phyloP scores from a whole-genome alignment of 2,888 invertebrate species.

The Synergus itoensis region DNA sequence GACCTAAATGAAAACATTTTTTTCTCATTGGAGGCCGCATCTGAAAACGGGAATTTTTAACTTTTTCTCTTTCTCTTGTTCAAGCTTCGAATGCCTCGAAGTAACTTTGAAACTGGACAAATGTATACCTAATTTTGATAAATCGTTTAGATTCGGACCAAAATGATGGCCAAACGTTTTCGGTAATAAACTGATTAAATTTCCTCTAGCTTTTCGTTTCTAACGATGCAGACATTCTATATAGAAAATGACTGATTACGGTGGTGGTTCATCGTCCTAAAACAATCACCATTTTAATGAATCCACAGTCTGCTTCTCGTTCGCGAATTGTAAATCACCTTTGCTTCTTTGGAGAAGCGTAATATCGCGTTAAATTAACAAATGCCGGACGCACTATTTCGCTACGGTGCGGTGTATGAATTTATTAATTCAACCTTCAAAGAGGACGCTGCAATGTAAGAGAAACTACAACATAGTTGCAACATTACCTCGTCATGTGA shows the following conservation, averaged over 20 bases:
- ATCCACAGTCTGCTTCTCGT: constrained; percentile 8
- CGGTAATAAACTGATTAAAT: constrained; percentile 18
- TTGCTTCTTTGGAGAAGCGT: constrained; percentile 26
- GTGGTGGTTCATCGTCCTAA: constrained; percentile 25
- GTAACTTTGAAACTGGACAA: too few species aligned
- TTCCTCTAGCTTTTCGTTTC: constrained; percentile 8
- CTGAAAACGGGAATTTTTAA: not conserved
- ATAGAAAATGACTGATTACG: constrained; percentile 32
- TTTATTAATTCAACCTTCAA: constrained; percentile 40
- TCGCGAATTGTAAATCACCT: constrained; percentile 23
- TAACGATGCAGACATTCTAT: constrained; percentile 9
- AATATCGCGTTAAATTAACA: constrained; percentile 24
- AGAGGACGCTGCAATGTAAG: not conserved
- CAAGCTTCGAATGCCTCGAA: too few species aligned
- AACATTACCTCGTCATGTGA: constrained; percentile 8
- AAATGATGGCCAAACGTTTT: not conserved
- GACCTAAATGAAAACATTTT: not conserved
- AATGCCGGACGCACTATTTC: constrained; percentile 25
- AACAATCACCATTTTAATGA: constrained; percentile 39
- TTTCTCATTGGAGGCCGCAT: not conserved
- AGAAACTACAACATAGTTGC: constrained; percentile 17
- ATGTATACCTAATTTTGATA: not conserved
- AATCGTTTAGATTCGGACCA: constrained; percentile 1
- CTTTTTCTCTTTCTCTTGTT: too few species aligned
- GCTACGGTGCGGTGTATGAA: constrained; percentile 9